A percentile compares a stretch with the other conserved stretches of the same genome.
Conservation (phyloP, 1,140 invertebrate genomes). For the Aphidius ervi region DNA sequence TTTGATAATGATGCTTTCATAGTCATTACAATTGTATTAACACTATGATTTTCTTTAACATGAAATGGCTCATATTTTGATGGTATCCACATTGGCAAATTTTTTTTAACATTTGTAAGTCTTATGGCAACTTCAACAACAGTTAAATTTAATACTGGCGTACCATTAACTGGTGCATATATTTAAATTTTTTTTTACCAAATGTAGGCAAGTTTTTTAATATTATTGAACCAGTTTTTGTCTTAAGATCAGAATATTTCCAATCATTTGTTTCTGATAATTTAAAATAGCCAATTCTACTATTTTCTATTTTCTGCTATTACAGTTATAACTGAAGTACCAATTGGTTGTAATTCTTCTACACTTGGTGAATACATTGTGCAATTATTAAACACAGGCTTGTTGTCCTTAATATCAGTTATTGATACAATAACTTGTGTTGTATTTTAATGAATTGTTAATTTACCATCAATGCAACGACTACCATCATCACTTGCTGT, state of each 20-base stretch:
- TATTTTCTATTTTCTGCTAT: constrained; percentile 85
- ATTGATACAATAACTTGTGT: constrained; percentile 94
- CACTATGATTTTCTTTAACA: too few relatives aligned
- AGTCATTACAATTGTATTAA: too few relatives aligned
- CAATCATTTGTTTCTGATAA: too few relatives aligned
- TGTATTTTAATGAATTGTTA: constrained; percentile 84
- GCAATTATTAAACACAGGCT: constrained; percentile 90
- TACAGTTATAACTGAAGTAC: constrained; percentile 88
- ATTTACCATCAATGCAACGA: constrained; percentile 82
- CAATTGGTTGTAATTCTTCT: constrained; percentile 86
- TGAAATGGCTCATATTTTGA: too few relatives aligned
- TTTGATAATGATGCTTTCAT: too few relatives aligned
- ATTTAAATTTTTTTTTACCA: constrained; percentile 55
- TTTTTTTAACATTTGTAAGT: too few relatives aligned
- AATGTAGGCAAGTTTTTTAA: constrained; percentile 87
- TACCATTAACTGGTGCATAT: too few relatives aligned
- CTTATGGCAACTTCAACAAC: too few relatives aligned
- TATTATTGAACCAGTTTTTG: constrained; percentile 93
- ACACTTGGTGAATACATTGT: constrained; percentile 88
- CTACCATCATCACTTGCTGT: constrained; percentile 91
- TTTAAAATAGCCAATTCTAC: too few relatives aligned
- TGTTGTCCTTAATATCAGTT: constrained; percentile 94
- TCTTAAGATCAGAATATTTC: too few relatives aligned
- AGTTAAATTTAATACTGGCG: too few relatives aligned
- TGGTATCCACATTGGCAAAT: too few relatives aligned